Percentiles rank a stretch among this genome's conserved stretches.
Conservation (phyloP, 2,888 invertebrate species). For the Yponomeuta sedellus region DNA sequence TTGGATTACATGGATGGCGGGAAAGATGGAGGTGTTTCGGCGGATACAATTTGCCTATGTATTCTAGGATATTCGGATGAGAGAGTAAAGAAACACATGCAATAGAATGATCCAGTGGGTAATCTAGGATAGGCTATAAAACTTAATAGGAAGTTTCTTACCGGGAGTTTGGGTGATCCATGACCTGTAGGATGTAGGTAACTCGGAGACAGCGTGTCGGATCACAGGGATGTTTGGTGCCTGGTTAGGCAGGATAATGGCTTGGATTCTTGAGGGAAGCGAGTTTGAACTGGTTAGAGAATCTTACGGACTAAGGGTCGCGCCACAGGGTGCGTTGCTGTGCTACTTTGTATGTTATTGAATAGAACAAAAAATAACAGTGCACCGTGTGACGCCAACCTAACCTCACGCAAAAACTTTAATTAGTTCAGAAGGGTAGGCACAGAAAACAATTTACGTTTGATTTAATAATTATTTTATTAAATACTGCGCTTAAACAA, state of each 20-base stretch:
- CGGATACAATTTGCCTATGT: not conserved
- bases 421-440: not conserved
- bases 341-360: not conserved
- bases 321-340: not conserved
- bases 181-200: conserved; percentile 69
- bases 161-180: conserved; percentile 72
- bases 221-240: conserved; percentile 65
- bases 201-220: conserved; percentile 64
- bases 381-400: not conserved
- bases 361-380: not conserved
- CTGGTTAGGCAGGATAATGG: conserved; percentile 55
- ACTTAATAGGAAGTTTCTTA: conserved; percentile 72
- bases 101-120: conserved; percentile 31
- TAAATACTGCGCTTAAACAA: conserved; percentile 66
- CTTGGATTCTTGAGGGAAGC: not conserved
- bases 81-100: conserved; percentile 14
- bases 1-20: conserved; percentile 9
- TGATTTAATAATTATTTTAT: conserved; percentile 57
- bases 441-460: conserved; percentile 36
- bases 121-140: conserved; percentile 44
- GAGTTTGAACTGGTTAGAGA: conserved; percentile 11
- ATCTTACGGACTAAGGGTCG: not conserved
- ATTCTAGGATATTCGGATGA: not conserved
- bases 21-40: conserved; percentile 2
- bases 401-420: not conserved